These are phyloP conservation scores for Melitaea athalia DNA, from an alignment of 2,888 invertebrate species.

Conservation along the genomic window DNA sequence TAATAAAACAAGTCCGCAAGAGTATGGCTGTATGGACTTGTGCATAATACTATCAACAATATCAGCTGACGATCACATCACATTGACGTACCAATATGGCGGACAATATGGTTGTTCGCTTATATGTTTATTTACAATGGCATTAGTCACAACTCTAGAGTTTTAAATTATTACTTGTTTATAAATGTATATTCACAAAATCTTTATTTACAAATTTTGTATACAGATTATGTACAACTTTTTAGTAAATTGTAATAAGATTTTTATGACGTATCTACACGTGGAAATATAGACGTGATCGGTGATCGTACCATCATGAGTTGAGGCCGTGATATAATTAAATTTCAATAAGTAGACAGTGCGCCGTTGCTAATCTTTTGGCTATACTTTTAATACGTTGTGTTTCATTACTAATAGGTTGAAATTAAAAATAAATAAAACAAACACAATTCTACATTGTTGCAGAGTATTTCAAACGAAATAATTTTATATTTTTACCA, in stretches of 20 bases:
- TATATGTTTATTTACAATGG: constrained; percentile 66
- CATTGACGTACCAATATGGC: constrained; percentile 69
- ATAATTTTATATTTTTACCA: neutral
- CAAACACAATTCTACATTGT: neutral
- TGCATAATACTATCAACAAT: constrained; percentile 46
- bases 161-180: constrained; percentile 14
- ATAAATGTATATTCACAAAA: neutral
- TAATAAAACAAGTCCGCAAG: constrained; percentile 30
- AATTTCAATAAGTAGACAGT: neutral
- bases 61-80: constrained; percentile 73
- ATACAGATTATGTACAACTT: neutral
- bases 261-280: constrained; percentile 3
- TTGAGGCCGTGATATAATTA: constrained; percentile 14
- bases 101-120: constrained; percentile 63
- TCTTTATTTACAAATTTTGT: neutral
- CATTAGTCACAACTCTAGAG: constrained; percentile 43
- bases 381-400: neutral
- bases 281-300: neutral
- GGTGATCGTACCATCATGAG: constrained; percentile 5
- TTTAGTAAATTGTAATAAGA: neutral
- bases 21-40: constrained; percentile 31
- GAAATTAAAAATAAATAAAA: neutral
- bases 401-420: neutral
- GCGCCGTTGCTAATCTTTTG: neutral
- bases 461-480: neutral